Conservation (phyloP, 2,888 invertebrate species). For the Nasonia oneida region DNA sequence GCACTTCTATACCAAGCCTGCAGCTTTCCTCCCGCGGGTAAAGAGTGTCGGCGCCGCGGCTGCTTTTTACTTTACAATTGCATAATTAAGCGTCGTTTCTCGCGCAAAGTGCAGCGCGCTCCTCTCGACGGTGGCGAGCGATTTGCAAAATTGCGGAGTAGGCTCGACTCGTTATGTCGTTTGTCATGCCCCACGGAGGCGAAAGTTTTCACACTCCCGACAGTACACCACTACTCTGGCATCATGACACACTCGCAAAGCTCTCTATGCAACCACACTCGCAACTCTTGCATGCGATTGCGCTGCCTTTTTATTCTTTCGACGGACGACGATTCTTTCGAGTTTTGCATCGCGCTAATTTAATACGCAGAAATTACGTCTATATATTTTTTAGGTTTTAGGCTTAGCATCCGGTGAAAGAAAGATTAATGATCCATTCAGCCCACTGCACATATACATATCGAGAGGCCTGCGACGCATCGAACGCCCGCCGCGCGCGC, state of each 20-base stretch:
- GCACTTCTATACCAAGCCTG: too few relatives aligned
- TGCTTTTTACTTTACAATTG: constrained; percentile 61
- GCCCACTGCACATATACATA: background rate
- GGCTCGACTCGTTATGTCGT: constrained; percentile 61
- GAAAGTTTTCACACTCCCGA: constrained; percentile 34
- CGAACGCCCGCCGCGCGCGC: background rate
- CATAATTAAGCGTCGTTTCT: constrained; percentile 59
- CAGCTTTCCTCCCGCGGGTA: constrained; percentile 13
- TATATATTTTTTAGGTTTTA: too few relatives aligned
- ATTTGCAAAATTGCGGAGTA: constrained; percentile 61
- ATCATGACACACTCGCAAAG: background rate
- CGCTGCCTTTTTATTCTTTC: background rate
- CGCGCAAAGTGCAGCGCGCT: constrained; percentile 15
- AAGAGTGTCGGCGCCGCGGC: constrained; percentile 19
- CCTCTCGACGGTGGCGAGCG: background rate
- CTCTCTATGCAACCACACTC: background rate
- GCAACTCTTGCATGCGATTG: constrained; percentile 6
- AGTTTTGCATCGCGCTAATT: background rate
- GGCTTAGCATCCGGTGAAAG: too few relatives aligned
- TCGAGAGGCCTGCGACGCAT: background rate
- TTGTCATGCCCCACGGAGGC: constrained; percentile 53
- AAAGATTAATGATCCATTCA: too few relatives aligned
- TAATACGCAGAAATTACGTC: background rate
- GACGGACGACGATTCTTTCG: background rate
- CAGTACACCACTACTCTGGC: background rate